Evolutionary conservation across 2,888 invertebrate genomes (phyloP), one percentile per base, ranked within the genome.

Genomic region (Hypercompe scribonia): DNA sequence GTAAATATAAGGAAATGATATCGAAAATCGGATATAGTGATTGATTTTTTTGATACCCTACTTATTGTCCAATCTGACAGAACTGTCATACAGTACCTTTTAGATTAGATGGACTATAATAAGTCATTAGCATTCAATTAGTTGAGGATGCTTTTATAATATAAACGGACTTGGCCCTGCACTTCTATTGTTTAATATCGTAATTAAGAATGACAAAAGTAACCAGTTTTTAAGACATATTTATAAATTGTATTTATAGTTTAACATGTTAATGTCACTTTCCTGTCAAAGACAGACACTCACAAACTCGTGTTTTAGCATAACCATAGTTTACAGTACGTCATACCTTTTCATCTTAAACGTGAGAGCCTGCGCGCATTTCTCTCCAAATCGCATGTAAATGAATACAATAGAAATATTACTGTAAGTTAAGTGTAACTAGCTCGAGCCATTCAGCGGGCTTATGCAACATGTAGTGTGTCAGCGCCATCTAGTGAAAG

Each of bases 401-500:
- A 82, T 78, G 63, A 50, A 75, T 75, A 84, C 81, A 76, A 78
- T 82, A 82, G 79, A 65, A 68, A 77, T 75, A 79, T 79, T 72
- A 85, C 79, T 85, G 79, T 77, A 78, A 61, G 61, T 61, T 61
- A 31, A 74, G 71, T 78, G 80, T 81, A 78, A 84, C 71, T 28
- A 33, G 73, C 74, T 61, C 72, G 65, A 58, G 74, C 69, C 61
- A 74, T 66, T 71, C 73, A 76, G 72, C 61, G 65, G 13, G 63
- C 71, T 84, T 85, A 72, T 75, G 78, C 71, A 84, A 84, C 81
- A 82, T 80, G 84, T 72, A 74, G 67, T 74, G 70, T 75, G 68
- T 77, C n/a, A 90, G 80, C 90, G 90, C 92, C 92, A 92, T 88
- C 93, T 92, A 91, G 89, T 87, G 91, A 91, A 93, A 94, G 93